Percentiles rank a stretch among this genome's conserved stretches.
Conservation (phyloP, 2,797 vertebrate genomes). For the Brachyrhaphis roseni region DNA sequence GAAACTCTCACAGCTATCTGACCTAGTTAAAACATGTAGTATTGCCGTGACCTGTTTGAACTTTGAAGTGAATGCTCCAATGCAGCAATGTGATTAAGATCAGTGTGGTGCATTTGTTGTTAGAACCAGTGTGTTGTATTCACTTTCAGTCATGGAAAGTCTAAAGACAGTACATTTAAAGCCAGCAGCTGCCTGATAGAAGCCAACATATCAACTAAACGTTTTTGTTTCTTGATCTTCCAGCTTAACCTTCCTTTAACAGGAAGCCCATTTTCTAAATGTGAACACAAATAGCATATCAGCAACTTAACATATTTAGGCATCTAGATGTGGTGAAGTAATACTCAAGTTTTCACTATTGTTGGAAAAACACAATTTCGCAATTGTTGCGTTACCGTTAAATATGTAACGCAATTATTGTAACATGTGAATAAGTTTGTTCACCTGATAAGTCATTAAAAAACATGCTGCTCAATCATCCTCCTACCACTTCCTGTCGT, state of each 20-base stretch:
- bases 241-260: not conserved
- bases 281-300: not conserved
- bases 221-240: not conserved
- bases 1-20: not conserved
- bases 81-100: not conserved
- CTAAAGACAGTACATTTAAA: not conserved
- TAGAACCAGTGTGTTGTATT: not conserved
- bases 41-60: not conserved
- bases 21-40: not conserved
- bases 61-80: not conserved
- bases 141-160: constrained; percentile 11
- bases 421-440: too few species aligned
- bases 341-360: not conserved
- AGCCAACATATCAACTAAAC: not conserved
- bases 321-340: not conserved
- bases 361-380: too few species aligned
- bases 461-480: too few species aligned
- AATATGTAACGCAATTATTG: too few species aligned
- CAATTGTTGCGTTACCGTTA: too few species aligned
- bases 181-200: not conserved
- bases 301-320: not conserved
- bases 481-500: too few species aligned
- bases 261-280: not conserved
- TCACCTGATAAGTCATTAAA: too few species aligned
- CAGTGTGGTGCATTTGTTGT: not conserved